Base-by-base conservation (phyloP, 2,888 invertebrate species). In the Alentia gelatinosa region DNA sequence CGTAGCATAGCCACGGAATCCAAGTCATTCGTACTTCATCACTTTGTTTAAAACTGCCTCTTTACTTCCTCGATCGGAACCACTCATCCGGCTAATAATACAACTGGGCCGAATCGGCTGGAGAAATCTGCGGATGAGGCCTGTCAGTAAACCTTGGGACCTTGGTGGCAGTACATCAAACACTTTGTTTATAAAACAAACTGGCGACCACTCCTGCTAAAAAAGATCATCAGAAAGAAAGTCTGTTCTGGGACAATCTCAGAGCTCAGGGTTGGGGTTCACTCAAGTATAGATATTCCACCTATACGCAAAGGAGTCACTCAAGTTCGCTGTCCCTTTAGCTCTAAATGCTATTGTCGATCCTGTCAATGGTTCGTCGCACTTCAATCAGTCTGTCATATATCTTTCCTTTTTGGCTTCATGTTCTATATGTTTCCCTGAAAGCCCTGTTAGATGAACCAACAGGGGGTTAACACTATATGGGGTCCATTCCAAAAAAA, bases 401-500 rank as follows among this genome's bases (percentile, higher is more conserved):
- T n/a, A n/a, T 56, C 23, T 56, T 56, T 56, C 19, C 56, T n/a
- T 56, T 56, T 56, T 56, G 56, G 56, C 56, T 56, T 56, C 56
- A 56, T 56, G 56, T 56, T 56, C 56, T 56, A 56, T n/a, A 56
- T 56, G 56, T 56, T n/a, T 56, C 56, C 56, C 56, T 56, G 56
- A 56, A 56, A 56, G 56, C 56, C n/a, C n/a, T 56, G 56, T 56
- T n/a, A 56, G 56, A 19, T n/a, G n/a, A 75, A 37, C 37, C 26
- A 75, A 75, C 37, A 75, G 33, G 75, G 75, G 30, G 30, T 33
- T n/a, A 75, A 35, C 37, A 75, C 75, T 75, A 37, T 75, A 74
- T 33, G 74, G 74, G 26, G 74, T 74, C 74, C 74, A 74, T 74
- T 30, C 74, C 74, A 74, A 74, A n/a, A n/a, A n/a, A n/a, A n/a